Base-by-base conservation (phyloP, 2,888 invertebrate genomes). In the Eremobia ochroleuca region DNA sequence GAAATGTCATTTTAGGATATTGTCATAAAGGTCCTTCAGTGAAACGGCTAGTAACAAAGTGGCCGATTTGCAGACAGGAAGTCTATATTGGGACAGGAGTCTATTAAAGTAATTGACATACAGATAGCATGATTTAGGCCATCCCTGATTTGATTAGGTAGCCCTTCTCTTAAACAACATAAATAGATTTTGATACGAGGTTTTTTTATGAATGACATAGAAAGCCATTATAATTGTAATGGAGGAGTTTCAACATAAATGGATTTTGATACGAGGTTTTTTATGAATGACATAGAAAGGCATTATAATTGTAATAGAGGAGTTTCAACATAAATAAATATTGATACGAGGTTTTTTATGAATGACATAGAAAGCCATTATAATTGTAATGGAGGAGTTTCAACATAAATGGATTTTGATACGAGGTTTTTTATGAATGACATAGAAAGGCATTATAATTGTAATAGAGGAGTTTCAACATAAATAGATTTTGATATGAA, bases 41-140 rank as follows among this genome's bases (percentile, higher is more conserved):
- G 69, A 68, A 66, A 43, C 37, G 28, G 59, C 34, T 62, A 59
- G 69, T 73, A 66, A 69, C 77, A 77, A 64, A 77, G 69, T 73
- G 82, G 40, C 77, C 81, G 79, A 79, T 83, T 83, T 82, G 81
- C 79, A 75, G 76, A 66, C 77, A 87, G 87, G 89, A 89, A 81
- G 81, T 76, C 73, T 75, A 78, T 84, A 88, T 88, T 88, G 85
- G 85, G 86, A 81, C 88, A 85, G 76, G 70, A 73, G 68, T 71
- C 87, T 76, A 86, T 87, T 89, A 83, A 72, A 86, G 89, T 88
- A 88, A 89, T 89, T 86, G 90, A 68, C 77, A 62, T 75, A 86
- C 79, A 85, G 77, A 83, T 86, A 65, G 79, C 77, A 86, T 62
- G 78, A 74, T 85, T 85, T 85, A 85, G 76, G 77, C 83, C 81